Base-by-base conservation (phyloP, 2,888 invertebrate genomes). In the Dicyrtomina minuta region DNA sequence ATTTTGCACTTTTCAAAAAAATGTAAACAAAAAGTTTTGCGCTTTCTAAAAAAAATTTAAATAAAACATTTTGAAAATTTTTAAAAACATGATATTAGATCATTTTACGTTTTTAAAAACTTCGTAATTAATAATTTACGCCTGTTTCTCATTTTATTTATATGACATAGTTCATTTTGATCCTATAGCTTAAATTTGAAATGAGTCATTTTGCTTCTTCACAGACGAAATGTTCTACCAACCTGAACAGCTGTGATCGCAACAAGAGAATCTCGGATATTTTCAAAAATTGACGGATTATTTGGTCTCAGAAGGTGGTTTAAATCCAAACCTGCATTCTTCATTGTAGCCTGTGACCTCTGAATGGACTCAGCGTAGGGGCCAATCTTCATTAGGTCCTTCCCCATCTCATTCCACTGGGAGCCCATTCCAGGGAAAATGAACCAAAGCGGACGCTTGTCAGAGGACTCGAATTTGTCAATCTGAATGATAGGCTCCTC, bases 371-470 rank as follows among this genome's bases (percentile, higher is more conserved):
- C 64, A 10, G 53, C 20, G 39, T 97, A 96, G 1, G 85, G 83
- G 61, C 93, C 91, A 72, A 98, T 84, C 72, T 85, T 83, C 88
- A 96, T 89, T 75, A 98, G 85, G 69, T 89, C 87, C 80, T 89
- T 89, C 13, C 90, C 96, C 96, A 98, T 98, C 79, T 93, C 94
- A 58, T 91, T 87, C 97, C 97, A 98, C 83, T 98, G 98, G 49
- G 93, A 90, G 15, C 98, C 98, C 97, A 98, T 98, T 70, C 98
- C 98, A 58, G 95, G 91, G 84, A 95, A 97, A 73, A 98, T 87
- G 83, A 88, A 97, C 93, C 96, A 98, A 66, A 97, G 83, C 0
- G 96, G 94, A 15, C 68, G 2, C 10, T 49, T 27, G 15, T 44
- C 68, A 1, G 53, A 24, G 33, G 51, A 27, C 8, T 49, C 60